phyloP scores from a whole-genome alignment of 1,140 invertebrate species.

The Uloborus diversus region DNA sequence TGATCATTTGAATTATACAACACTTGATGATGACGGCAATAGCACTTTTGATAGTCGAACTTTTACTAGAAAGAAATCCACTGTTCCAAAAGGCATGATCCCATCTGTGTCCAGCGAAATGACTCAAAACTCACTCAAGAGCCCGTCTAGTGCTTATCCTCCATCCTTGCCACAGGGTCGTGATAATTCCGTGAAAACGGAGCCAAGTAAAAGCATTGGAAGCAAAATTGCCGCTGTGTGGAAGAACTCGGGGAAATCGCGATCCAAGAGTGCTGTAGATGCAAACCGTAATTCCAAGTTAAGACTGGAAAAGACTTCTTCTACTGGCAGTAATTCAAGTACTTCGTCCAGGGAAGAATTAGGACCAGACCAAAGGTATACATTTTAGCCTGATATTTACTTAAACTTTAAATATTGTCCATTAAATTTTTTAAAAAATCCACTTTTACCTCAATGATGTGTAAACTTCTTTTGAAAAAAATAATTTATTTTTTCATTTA shows the following conservation, averaged over 20 bases:
- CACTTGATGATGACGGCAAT: not conserved
- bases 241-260: conserved; percentile 22
- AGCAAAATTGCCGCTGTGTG: conserved; percentile 22
- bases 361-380: not conserved
- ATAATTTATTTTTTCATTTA: not conserved
- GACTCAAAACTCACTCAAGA: not conserved
- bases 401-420: not conserved
- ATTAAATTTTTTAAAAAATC: not conserved
- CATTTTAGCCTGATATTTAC: not conserved
- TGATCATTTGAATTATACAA: no score
- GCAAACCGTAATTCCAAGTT: not conserved
- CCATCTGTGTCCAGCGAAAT: not conserved
- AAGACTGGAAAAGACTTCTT: not conserved
- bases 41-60: conserved; percentile 43
- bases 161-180: not conserved
- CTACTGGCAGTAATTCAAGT: not conserved
- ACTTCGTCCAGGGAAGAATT: not conserved
- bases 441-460: not conserved
- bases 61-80: conserved; percentile 34
- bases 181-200: not conserved
- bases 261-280: conserved; percentile 29
- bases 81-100: not conserved
- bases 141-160: not conserved
- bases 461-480: not conserved
- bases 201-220: not conserved